Evolutionary conservation across 2,113 vertebrate species (phyloP).

Genomic region (Callorhinus ursinus): DNA sequence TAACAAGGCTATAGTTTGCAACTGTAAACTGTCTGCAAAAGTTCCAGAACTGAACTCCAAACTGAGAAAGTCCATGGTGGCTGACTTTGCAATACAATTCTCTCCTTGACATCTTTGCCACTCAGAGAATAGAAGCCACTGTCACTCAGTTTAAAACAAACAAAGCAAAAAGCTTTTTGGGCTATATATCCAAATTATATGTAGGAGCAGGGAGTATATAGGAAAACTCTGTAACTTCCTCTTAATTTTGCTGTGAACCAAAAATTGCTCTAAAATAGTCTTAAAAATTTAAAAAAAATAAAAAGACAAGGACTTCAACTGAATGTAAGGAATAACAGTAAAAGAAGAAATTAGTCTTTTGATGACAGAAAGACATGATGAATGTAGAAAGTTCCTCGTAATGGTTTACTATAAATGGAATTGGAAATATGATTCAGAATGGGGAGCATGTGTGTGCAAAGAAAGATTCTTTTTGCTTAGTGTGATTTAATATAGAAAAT

Average conservation of each 20-base stretch:
- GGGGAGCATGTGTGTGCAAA: accelerated
- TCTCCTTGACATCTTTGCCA: neutral
- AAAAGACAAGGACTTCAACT: neutral
- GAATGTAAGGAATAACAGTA: neutral
- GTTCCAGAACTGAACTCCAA: neutral
- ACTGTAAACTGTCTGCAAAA: neutral
- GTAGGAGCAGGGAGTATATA: neutral
- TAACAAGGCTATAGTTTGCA: neutral
- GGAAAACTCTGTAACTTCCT: neutral
- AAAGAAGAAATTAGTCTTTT: neutral
- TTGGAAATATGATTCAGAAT: neutral
- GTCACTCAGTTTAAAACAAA: neutral
- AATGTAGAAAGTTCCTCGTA: neutral
- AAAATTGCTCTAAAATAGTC: neutral
- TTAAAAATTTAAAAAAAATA: neutral
- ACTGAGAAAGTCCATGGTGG: neutral
- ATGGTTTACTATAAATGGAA: neutral
- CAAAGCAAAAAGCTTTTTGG: neutral
- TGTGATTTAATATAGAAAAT: neutral
- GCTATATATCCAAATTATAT: neutral
- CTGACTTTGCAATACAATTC: neutral
- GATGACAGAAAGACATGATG: neutral
- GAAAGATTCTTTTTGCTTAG: neutral
- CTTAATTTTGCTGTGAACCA: neutral
- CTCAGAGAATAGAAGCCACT: neutral